A percentile compares a stretch with the other conserved stretches of the same genome.
Conservation (phyloP, 2,888 invertebrate genomes). For the Strigamia maritima region DNA sequence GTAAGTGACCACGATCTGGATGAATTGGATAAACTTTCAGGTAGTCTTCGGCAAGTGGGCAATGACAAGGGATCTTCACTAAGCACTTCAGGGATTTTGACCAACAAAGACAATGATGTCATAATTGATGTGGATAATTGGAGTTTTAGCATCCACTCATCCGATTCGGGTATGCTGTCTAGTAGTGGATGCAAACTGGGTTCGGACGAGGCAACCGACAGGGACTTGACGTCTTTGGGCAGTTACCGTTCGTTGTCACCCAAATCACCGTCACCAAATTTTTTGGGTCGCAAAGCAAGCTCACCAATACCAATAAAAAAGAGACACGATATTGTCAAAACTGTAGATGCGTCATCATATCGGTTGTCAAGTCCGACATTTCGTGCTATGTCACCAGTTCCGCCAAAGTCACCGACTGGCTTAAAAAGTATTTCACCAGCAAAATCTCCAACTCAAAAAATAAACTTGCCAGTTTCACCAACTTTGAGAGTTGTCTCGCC, state of each 20-base stretch:
- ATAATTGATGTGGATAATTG: slow-evolving; percentile 59
- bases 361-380: slow-evolving; percentile 35
- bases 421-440: slow-evolving; percentile 72
- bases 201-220: slow-evolving; percentile 64
- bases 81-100: slow-evolving; percentile 58
- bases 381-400: slow-evolving; percentile 37
- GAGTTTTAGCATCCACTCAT: slow-evolving; percentile 60
- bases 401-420: slow-evolving; percentile 56
- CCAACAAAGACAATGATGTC: background rate
- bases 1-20: slow-evolving; percentile 75
- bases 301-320: slow-evolving; percentile 36
- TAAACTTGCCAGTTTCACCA: background rate
- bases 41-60: slow-evolving; percentile 66
- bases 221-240: slow-evolving; percentile 56
- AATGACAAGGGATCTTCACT: slow-evolving; percentile 48
- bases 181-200: slow-evolving; percentile 60
- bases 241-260: slow-evolving; percentile 56
- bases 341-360: background rate
- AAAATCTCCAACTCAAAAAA: background rate
- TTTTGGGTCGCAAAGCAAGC: slow-evolving; percentile 52
- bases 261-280: slow-evolving; percentile 39
- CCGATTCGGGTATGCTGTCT: slow-evolving; percentile 55
- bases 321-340: background rate
- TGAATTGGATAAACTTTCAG: slow-evolving; percentile 71
- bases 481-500: slow-evolving; percentile 23